Evolutionary conservation across 2,888 invertebrate genomes (phyloP).

Genomic region (Thymelicus lineola): DNA sequence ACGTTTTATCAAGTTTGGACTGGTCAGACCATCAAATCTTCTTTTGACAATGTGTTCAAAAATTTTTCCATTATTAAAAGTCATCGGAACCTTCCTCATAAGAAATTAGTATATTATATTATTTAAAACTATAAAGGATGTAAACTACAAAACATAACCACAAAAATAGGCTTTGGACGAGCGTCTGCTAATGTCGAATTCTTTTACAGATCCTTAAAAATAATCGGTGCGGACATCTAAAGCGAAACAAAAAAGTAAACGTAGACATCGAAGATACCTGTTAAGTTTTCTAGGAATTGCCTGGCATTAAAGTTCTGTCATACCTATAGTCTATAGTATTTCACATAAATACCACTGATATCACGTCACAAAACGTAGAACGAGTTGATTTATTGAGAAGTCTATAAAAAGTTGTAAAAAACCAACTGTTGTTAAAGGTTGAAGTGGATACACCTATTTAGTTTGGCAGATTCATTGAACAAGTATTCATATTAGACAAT

Average conservation of each 20-base stretch:
- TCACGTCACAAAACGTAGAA: constrained; percentile 6
- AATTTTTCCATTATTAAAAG: too few species aligned
- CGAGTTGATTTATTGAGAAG: constrained; percentile 25
- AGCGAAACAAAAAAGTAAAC: constrained; percentile 46
- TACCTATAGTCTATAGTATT: constrained; percentile 10
- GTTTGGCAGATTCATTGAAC: too few species aligned
- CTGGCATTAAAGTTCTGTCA: constrained; percentile 47
- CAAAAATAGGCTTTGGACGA: constrained; percentile 1
- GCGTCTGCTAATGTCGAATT: constrained; percentile 15
- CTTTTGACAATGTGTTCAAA: too few species aligned
- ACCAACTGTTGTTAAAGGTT: too few species aligned
- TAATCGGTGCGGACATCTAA: constrained; percentile 40
- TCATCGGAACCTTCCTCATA: too few species aligned
- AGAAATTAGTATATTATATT: too few species aligned
- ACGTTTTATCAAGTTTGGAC: too few species aligned
- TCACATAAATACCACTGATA: background rate
- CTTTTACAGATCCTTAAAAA: constrained; percentile 28
- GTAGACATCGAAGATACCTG: constrained; percentile 44
- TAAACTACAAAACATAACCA: constrained; percentile 11
- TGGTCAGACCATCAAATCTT: too few species aligned
- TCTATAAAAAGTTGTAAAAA: background rate
- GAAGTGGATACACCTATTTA: too few species aligned
- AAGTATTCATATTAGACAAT: too few species aligned
- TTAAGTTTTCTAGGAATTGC: constrained; percentile 49
- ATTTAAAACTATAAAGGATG: background rate